phyloP scores from a whole-genome alignment of 2,113 vertebrate species.

The Nannospalax galili region DNA sequence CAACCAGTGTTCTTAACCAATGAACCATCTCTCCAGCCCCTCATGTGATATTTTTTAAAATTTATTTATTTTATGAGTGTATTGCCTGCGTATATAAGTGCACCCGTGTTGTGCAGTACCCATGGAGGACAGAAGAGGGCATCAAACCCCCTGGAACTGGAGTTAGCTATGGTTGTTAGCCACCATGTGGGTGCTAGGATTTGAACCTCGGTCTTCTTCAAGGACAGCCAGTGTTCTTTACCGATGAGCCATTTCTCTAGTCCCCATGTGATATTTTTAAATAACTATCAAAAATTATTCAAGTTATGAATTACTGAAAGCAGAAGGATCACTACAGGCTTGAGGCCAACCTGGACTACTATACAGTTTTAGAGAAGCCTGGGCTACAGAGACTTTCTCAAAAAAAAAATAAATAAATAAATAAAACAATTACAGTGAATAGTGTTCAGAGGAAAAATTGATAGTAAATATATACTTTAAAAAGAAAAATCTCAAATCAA shows the following conservation, averaged over 20 bases:
- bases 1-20: too few species aligned
- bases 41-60: not conserved
- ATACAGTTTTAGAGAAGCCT: not conserved
- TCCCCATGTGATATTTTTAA: not conserved
- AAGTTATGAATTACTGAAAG: conserved; percentile 5
- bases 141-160: too few species aligned
- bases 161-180: too few species aligned
- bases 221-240: too few species aligned
- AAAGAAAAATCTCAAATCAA: not conserved
- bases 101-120: too few species aligned
- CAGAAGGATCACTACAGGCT: not conserved
- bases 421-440: not conserved
- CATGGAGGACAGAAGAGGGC: too few species aligned
- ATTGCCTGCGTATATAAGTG: too few species aligned
- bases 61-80: too few species aligned
- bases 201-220: too few species aligned
- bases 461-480: not conserved
- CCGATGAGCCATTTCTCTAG: too few species aligned
- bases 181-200: too few species aligned
- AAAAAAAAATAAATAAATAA: not conserved
- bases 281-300: conserved; percentile 7
- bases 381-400: not conserved
- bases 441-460: not conserved
- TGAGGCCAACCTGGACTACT: not conserved
- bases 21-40: too few species aligned